These are phyloP conservation scores for Cartodere bifasciata DNA, from an alignment of 2,888 invertebrate species.

Conservation along the genomic window DNA sequence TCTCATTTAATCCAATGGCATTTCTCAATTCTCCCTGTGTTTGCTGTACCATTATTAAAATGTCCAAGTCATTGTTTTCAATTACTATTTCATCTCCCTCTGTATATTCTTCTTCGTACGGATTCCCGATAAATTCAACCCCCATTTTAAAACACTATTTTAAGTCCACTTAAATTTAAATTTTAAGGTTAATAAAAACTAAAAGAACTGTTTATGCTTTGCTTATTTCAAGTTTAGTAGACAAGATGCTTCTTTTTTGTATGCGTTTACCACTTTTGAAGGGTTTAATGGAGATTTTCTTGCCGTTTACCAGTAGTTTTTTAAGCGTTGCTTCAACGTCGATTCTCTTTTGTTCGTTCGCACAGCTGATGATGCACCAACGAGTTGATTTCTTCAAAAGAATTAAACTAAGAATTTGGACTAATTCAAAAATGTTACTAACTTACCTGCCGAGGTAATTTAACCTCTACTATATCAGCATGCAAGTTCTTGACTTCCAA, in stretches of 20 bases:
- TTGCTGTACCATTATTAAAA: too few relatives aligned
- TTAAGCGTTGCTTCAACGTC: not conserved
- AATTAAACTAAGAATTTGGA: not conserved
- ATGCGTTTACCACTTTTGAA: constrained; percentile 1
- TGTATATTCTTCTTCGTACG: constrained; percentile 1
- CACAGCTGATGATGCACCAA: constrained; percentile 1
- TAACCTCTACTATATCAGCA: not conserved
- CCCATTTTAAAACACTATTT: constrained; percentile 1
- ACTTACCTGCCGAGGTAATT: constrained; percentile 1
- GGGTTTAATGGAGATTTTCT: not conserved
- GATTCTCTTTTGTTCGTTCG: not conserved
- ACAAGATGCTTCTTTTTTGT: too few relatives aligned
- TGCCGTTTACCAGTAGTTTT: not conserved
- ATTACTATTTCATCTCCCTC: too few relatives aligned
- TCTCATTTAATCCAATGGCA: too few relatives aligned
- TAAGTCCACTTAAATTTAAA: not conserved
- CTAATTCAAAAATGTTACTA: not conserved
- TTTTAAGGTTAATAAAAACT: too few relatives aligned
- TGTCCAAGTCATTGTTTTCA: too few relatives aligned
- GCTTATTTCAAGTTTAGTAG: too few relatives aligned
- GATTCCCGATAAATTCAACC: constrained; percentile 1
- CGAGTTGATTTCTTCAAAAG: not conserved
- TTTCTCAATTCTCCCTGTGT: too few relatives aligned
- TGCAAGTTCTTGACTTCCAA: constrained; percentile 1
- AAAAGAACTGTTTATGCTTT: too few relatives aligned